These are phyloP conservation scores for Pteronotus mesoamericanus DNA, from an alignment of 2,797 vertebrate genomes.

Conservation along the genomic window DNA sequence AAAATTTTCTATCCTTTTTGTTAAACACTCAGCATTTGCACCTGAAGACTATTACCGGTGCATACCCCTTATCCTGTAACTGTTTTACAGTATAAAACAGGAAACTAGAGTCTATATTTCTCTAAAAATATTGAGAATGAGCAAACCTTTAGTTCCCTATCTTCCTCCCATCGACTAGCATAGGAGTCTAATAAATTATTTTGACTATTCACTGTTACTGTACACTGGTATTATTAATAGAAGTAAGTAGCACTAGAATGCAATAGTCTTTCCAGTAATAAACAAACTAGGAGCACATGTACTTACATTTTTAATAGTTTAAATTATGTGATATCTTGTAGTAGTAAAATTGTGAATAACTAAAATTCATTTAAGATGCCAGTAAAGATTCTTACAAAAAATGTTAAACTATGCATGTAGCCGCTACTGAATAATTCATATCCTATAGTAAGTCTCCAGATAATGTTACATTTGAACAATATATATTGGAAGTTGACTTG, in stretches of 20 bases:
- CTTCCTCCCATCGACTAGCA: background rate
- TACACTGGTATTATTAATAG: background rate
- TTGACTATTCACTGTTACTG: background rate
- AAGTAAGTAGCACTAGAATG: background rate
- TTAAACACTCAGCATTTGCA: background rate
- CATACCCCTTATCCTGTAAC: background rate
- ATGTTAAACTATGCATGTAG: constrained; percentile 43
- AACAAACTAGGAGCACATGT: background rate
- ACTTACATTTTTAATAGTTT: constrained; percentile 13
- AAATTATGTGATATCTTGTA: background rate
- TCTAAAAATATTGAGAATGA: background rate
- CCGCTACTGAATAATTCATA: constrained; percentile 30
- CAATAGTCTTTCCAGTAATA: background rate
- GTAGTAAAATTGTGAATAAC: constrained; percentile 31
- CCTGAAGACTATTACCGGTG: background rate
- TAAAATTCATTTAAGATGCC: constrained; percentile 50
- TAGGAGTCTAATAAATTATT: background rate
- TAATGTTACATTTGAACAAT: constrained; percentile 64
- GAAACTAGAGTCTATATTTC: background rate
- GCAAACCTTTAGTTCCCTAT: background rate
- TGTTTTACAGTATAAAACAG: background rate
- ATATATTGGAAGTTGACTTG: constrained; percentile 49
- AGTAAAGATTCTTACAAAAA: constrained; percentile 21
- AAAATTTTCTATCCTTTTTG: background rate
- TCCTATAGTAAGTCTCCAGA: constrained; percentile 25